Evolutionary conservation across 2,888 invertebrate genomes (phyloP).

Genomic region (Brachyptera risi): DNA sequence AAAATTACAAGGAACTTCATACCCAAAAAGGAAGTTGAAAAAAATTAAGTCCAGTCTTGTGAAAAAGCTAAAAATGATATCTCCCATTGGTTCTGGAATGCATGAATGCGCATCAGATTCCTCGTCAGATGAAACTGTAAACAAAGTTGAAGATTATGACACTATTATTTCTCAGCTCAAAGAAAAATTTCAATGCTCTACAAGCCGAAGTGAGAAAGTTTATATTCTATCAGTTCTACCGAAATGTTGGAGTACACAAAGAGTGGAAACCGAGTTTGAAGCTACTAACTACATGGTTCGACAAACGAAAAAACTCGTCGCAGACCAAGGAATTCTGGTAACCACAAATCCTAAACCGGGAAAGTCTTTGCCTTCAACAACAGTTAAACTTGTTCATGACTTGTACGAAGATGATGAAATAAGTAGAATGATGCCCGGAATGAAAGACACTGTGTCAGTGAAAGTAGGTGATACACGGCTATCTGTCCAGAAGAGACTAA

Average conservation of each 20-base stretch:
- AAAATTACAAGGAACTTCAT: too few species aligned
- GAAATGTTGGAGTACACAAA: slow-evolving; percentile 22
- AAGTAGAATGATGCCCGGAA: slow-evolving; percentile 27
- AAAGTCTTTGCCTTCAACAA: slow-evolving; percentile 3
- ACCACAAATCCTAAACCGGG: slow-evolving; percentile 25
- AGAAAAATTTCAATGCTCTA: neutral
- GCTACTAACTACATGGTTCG: slow-evolving; percentile 22
- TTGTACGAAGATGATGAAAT: slow-evolving; percentile 29
- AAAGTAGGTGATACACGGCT: neutral
- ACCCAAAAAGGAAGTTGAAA: too few species aligned
- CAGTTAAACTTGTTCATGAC: slow-evolving; percentile 2
- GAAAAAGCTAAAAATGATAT: too few species aligned
- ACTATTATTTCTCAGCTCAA: slow-evolving; percentile 2
- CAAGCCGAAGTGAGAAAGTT: neutral
- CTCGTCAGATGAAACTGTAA: too few species aligned
- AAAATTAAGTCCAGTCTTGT: too few species aligned
- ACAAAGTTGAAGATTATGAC: too few species aligned
- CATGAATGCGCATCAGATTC: too few species aligned
- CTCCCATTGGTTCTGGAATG: too few species aligned
- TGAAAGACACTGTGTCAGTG: slow-evolving; percentile 25
- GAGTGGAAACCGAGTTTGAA: slow-evolving; percentile 18
- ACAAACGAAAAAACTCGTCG: slow-evolving; percentile 24
- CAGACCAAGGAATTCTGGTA: slow-evolving; percentile 21
- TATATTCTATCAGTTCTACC: neutral
- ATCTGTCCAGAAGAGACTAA: too few species aligned